phyloP scores from a whole-genome alignment of 1,140 invertebrate species.

The Pseudomyrmex pallidus region DNA sequence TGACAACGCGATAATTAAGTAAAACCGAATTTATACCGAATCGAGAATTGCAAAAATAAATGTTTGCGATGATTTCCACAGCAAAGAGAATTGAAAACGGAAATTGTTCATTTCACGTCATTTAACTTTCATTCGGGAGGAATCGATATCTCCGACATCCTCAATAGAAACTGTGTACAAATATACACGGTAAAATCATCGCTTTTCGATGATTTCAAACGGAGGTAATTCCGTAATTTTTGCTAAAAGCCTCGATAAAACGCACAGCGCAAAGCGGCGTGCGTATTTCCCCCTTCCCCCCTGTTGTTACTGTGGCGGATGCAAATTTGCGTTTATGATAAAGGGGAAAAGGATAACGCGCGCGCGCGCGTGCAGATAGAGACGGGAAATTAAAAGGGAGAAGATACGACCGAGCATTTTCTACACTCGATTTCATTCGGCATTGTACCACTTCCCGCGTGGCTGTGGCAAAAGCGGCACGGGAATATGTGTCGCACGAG shows the following conservation, averaged over 20 bases:
- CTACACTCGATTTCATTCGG: constrained; percentile 59
- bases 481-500: constrained; percentile 48
- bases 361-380: too few species aligned
- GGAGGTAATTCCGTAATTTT: neutral
- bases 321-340: neutral
- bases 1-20: neutral
- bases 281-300: neutral
- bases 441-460: constrained; percentile 36
- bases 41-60: neutral
- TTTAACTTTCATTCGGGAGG: constrained; percentile 3
- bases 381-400: constrained; percentile 43
- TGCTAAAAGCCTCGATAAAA: constrained; percentile 4
- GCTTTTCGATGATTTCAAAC: neutral
- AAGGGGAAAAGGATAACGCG: neutral
- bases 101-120: neutral
- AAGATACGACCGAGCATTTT: constrained; percentile 38
- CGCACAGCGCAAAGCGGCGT: too few species aligned
- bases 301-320: neutral
- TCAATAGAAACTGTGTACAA: neutral
- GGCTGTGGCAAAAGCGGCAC: constrained; percentile 28
- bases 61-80: neutral
- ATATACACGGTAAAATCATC: neutral
- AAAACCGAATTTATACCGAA: neutral
- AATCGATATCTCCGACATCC: neutral
- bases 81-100: neutral